These are phyloP conservation scores for Nematostella vectensis DNA, from an alignment of 92 coral and sea anemone genomes.

Conservation along the genomic window DNA sequence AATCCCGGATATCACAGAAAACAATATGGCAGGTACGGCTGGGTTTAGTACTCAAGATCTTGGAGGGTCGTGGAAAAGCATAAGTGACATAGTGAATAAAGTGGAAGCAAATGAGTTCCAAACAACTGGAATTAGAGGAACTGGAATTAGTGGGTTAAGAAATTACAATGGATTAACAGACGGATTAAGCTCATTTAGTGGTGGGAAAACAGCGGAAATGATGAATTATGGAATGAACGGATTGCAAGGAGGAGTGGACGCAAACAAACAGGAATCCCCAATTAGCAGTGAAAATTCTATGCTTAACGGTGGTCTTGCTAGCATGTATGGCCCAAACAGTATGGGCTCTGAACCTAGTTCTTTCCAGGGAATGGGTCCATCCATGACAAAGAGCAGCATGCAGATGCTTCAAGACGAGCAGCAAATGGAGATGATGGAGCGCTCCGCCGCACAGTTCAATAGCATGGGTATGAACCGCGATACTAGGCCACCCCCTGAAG, in stretches of 20 bases:
- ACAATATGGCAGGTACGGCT: too few relatives aligned
- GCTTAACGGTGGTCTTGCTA: not conserved
- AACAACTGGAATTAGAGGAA: not conserved
- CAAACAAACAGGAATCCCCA: too few relatives aligned
- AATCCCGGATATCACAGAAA: conserved; percentile 1
- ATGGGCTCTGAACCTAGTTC: not conserved
- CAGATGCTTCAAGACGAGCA: not conserved
- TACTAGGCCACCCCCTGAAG: not conserved
- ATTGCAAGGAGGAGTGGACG: not conserved
- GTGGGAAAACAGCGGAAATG: not conserved
- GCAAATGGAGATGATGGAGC: not conserved
- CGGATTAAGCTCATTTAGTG: too few relatives aligned
- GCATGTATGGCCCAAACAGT: not conserved
- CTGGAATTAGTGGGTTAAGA: not conserved
- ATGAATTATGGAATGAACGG: not conserved
- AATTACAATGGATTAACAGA: not conserved
- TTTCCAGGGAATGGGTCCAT: not conserved
- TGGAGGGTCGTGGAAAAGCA: too few relatives aligned
- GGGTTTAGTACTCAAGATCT: too few relatives aligned
- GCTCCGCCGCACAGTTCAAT: not conserved
- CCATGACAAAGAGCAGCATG: not conserved
- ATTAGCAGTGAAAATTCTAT: too few relatives aligned
- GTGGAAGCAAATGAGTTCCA: not conserved
- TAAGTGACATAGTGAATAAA: too few relatives aligned
- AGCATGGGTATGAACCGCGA: not conserved